Conservation (phyloP, 1,140 invertebrate species). For the Scaptomyza hsui region DNA sequence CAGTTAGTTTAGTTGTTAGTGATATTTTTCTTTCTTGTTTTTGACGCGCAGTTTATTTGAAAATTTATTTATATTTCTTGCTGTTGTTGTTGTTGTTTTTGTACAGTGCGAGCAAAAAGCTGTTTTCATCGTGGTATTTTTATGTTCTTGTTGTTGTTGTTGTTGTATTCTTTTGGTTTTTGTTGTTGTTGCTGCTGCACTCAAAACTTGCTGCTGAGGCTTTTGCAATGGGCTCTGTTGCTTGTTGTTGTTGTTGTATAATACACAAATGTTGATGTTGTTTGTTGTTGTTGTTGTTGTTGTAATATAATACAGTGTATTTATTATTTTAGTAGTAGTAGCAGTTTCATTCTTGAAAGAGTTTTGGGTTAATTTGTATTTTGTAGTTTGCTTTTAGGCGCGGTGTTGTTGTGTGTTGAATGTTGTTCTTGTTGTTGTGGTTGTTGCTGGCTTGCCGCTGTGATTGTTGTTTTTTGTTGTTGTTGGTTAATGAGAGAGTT, state of each 20-base stretch:
- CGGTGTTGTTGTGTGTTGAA: slow-evolving; percentile 32
- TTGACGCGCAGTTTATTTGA: slow-evolving; percentile 8
- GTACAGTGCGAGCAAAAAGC: slow-evolving; percentile 48
- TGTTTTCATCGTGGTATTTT: slow-evolving; percentile 44
- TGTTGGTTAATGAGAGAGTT: slow-evolving; percentile 30
- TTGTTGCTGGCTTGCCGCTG: slow-evolving; percentile 41
- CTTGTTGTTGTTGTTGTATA: slow-evolving; percentile 49
- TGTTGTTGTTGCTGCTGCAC: slow-evolving; percentile 23
- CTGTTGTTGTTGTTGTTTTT: slow-evolving; percentile 14
- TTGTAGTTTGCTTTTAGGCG: slow-evolving; percentile 52
- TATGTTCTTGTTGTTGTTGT: slow-evolving; percentile 44
- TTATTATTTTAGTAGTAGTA: slow-evolving; percentile 46
- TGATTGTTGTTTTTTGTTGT: slow-evolving; percentile 30
- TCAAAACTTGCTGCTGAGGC: slow-evolving; percentile 23
- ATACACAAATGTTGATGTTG: neutral
- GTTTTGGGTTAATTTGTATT: slow-evolving; percentile 38
- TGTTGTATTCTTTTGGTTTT: slow-evolving; percentile 19
- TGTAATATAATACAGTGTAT: slow-evolving; percentile 49
- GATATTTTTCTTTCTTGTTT: slow-evolving; percentile 7
- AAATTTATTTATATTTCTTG: slow-evolving; percentile 22
- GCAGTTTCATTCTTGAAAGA: slow-evolving; percentile 10
- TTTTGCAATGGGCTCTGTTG: slow-evolving; percentile 40
- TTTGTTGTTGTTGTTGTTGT: slow-evolving; percentile 27
- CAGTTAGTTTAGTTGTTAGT: slow-evolving; percentile 36
- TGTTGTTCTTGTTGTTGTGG: slow-evolving; percentile 45